Base-by-base conservation (phyloP, 2,888 invertebrate genomes). In the Terebella lapidaria region DNA sequence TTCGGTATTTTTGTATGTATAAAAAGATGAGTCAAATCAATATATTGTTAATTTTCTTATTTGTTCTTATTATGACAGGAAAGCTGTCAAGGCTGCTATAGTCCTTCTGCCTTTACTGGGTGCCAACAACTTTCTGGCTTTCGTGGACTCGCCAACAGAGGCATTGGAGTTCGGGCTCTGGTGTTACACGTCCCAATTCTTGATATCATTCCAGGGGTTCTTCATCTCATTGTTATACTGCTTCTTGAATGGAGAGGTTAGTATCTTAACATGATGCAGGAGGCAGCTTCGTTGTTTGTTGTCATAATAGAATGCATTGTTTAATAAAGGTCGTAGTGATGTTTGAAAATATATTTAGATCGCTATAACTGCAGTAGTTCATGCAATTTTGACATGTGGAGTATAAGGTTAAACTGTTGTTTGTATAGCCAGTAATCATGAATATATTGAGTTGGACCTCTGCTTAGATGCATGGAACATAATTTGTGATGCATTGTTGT, bases 191-290 rank as follows among this genome's bases (percentile, higher is more conserved):
- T 76, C 81, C 1, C 75, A 76, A 54, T 79, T 83, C 69, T 75
- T 83, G 56, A 77, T 80, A 52, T 81, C 81, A 71, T 83, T 81
- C 64, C 83, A 83, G 70, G 83, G 83, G 18, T 76, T 83, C 63
- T 78, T 83, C 73, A 81, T 84, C 46, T 75, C 83, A 18, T 71
- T 83, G 42, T 74, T 84, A 29, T 83, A 83, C 70, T 83, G 83
- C 64, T 84, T 83, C 70, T 75, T 82, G 3, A 83, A 83, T 64
- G 78, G 78, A 61, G 83, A 82, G 75, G 82, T 83, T 60, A 61
- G 61, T 59, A 53, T n/a, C n/a, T n/a, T n/a, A n/a, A n/a, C 51
- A 49, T 20, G 5, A 49, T 22, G 49, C 49, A 5, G 22, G n/a
- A 5, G 5, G 5, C 24, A 22, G 10, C 22, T 49, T 22, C 22